phyloP scores from a whole-genome alignment of 2,797 vertebrate genomes.

The Gallinago nigripennis region DNA sequence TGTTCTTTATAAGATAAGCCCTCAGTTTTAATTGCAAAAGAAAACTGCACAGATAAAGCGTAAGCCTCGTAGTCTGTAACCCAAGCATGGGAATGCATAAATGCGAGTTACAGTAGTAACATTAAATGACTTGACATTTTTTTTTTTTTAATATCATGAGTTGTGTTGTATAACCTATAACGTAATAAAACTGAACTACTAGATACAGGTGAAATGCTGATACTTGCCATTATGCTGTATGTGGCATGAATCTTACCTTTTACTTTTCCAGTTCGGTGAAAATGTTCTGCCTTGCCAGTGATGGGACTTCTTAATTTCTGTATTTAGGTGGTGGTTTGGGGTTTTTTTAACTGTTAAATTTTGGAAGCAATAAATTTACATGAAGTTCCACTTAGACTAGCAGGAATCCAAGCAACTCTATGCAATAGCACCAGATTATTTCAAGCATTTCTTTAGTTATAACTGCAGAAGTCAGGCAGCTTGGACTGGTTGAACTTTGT shows the following conservation, averaged over 20 bases:
- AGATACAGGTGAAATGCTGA: not conserved
- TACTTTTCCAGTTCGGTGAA: not conserved
- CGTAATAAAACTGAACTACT: not conserved
- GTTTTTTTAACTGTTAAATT: not conserved
- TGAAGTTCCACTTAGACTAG: not conserved
- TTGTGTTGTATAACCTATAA: not conserved
- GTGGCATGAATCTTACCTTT: not conserved
- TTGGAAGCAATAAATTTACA: not conserved
- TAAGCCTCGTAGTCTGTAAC: not conserved
- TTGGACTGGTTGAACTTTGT: not conserved
- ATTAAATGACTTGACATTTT: not conserved
- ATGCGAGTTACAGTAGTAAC: not conserved
- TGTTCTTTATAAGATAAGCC: not conserved
- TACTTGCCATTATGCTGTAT: rapidly evolving
- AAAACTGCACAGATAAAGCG: not conserved
- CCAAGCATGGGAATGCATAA: not conserved
- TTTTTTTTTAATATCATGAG: not conserved
- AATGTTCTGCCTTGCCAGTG: not conserved
- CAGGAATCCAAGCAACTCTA: not conserved
- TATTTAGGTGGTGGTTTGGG: not conserved
- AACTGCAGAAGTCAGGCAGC: not conserved
- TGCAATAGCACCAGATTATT: not conserved
- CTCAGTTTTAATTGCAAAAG: not conserved
- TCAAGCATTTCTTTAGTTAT: not conserved
- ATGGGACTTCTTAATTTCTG: not conserved